Base-by-base conservation (phyloP, 2,113 vertebrate species). In the Nothoprocta pentlandii region DNA sequence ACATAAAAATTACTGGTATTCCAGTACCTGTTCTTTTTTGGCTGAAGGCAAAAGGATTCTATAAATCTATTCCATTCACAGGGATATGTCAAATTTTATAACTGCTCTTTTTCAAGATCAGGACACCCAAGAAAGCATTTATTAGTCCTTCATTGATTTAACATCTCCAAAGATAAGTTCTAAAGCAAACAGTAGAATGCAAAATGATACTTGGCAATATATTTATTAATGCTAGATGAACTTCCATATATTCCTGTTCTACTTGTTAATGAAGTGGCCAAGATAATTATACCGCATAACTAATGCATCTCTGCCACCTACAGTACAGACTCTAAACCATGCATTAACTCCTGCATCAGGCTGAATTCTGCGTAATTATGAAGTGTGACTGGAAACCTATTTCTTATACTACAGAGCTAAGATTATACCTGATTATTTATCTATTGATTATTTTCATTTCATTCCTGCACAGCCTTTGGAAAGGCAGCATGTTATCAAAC, bases 301-400 rank as follows among this genome's bases (percentile, higher is more conserved):
- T 85, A 92, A 96, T 8, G 49, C 89, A 59, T 26, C 96, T 89
- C 96, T 92, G 96, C 96, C 94, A 85, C 96, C 94, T 96, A 85
- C 92, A 92, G 95, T 7, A 89, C 89, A n/a, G 77, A 13, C 58
- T 42, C 36, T 5, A 76, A 61, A 78, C 14, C 77, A 30, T 3
- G 26, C 12, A 2, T 42, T 9, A 80, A 4, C 83, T 41, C 1
- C 5, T 14, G 56, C 32, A n/a, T 12, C 15, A 41, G 39, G 23
- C 73, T 34, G 54, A 15, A 15, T 34, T 28, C 80, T 6, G 62
- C 78, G 9, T 32, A 0, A 12, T 41, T 12, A 25, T 1, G 14
- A 36, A 81, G 51, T 56, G 5, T 1, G 16, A 44, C 75, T 54
- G n/a, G 8, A 63, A 79, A n/a, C 4, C 9, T 69, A 12, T 6